Conservation (phyloP, 2,888 invertebrate species). For the Apodemia duryi region DNA sequence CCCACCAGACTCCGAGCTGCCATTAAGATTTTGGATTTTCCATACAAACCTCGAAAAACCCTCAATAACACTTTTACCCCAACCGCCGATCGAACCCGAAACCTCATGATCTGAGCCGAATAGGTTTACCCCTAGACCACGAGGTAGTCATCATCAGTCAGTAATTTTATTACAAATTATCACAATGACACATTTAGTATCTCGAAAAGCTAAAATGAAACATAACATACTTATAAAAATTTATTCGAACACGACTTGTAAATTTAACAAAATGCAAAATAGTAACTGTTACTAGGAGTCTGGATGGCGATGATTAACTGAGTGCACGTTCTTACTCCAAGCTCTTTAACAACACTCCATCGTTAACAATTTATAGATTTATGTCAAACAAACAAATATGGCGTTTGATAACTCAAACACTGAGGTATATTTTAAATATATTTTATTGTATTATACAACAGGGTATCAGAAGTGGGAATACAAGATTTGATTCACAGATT, state of each 20-base stretch:
- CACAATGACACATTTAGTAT: too few species aligned
- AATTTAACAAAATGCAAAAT: slow-evolving; percentile 76
- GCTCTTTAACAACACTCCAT: slow-evolving; percentile 26
- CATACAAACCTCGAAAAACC: too few species aligned
- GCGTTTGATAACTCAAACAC: background rate
- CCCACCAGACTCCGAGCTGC: too few species aligned
- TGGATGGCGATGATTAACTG: slow-evolving; percentile 36
- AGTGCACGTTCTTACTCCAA: slow-evolving; percentile 19
- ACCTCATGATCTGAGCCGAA: too few species aligned
- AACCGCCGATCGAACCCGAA: too few species aligned
- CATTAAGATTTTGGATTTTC: too few species aligned
- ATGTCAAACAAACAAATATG: slow-evolving; percentile 23
- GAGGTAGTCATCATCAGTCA: too few species aligned
- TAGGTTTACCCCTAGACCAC: too few species aligned
- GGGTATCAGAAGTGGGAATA: background rate
- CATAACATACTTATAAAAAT: slow-evolving; percentile 41
- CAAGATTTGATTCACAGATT: too few species aligned
- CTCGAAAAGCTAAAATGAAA: background rate
- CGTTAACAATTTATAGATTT: slow-evolving; percentile 29
- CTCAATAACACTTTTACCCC: too few species aligned
- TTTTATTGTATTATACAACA: background rate
- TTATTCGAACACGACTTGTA: slow-evolving; percentile 74
- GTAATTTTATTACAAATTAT: too few species aligned
- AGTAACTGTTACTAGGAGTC: slow-evolving; percentile 62
- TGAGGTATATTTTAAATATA: background rate